These are phyloP conservation scores for Potamilus streckersoni DNA, from an alignment of 1,140 invertebrate genomes.

Conservation along the genomic window DNA sequence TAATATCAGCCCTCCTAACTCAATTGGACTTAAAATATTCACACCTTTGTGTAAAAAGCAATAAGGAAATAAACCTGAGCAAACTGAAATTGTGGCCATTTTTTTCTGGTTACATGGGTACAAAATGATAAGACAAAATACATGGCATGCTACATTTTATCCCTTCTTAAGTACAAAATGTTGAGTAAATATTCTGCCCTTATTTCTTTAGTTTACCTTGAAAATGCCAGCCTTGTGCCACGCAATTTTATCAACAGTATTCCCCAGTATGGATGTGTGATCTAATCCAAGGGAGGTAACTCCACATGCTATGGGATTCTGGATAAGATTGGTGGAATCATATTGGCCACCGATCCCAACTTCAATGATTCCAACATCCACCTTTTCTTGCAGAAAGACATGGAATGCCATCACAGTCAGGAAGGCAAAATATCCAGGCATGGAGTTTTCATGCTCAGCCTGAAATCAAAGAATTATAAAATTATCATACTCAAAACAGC, in stretches of 20 bases:
- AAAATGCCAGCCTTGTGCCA: constrained; percentile 97
- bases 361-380: constrained; percentile 94
- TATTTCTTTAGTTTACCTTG: constrained; percentile 73
- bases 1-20: too few relatives aligned
- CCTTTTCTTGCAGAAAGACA: constrained; percentile 85
- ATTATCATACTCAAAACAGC: neutral
- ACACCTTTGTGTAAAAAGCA: too few relatives aligned
- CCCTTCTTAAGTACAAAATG: neutral
- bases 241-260: constrained; percentile 88
- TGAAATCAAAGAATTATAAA: constrained; percentile 7
- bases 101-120: too few relatives aligned
- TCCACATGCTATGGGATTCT: constrained; percentile 78
- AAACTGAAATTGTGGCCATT: too few relatives aligned
- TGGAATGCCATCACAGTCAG: constrained; percentile 92
- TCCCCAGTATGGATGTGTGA: constrained; percentile 84
- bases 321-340: constrained; percentile 86
- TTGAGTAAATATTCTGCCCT: neutral
- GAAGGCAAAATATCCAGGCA: constrained; percentile 96
- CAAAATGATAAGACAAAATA: neutral
- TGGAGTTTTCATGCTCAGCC: constrained; percentile 60
- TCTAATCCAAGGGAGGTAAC: constrained; percentile 94
- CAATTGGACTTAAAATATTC: too few relatives aligned
- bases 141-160: neutral
- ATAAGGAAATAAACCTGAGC: too few relatives aligned
- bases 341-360: constrained; percentile 97